Evolutionary conservation across 2,888 invertebrate genomes (phyloP).

Genomic region (Parthenolecanium corni): DNA sequence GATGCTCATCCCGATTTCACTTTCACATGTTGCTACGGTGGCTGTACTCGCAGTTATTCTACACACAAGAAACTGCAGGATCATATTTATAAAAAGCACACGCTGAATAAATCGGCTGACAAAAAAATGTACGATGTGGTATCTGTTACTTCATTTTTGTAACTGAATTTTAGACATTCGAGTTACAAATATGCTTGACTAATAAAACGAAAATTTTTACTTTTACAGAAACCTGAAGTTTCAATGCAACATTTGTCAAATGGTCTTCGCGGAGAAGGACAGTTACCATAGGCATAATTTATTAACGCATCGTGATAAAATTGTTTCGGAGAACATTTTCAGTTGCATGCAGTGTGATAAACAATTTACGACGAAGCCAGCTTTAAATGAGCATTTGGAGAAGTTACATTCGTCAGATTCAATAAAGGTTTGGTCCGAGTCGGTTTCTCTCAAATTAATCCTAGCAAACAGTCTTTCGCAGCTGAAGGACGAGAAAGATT

Average conservation of each 20-base stretch:
- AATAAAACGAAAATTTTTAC: too few relatives aligned
- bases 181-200: not conserved
- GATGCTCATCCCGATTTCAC: constrained; percentile 12
- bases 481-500: too few relatives aligned
- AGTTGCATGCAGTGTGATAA: constrained; percentile 31
- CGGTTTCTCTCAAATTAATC: too few relatives aligned
- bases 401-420: too few relatives aligned
- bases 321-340: constrained; percentile 30
- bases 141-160: too few relatives aligned
- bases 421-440: too few relatives aligned
- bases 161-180: too few relatives aligned
- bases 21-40: constrained; percentile 16
- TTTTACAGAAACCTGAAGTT: constrained; percentile 33
- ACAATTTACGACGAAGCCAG: constrained; percentile 29
- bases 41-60: constrained; percentile 1
- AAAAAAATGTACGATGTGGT: not conserved
- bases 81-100: constrained; percentile 17
- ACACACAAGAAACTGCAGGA: constrained; percentile 9
- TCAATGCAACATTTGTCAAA: constrained; percentile 39
- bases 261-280: constrained; percentile 40
- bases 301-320: constrained; percentile 19
- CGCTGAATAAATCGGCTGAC: not conserved
- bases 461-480: too few relatives aligned
- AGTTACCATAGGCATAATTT: constrained; percentile 39
- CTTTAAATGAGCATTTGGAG: constrained; percentile 11